A percentile compares a stretch with the other conserved stretches of the same genome.
Conservation (phyloP, 2,888 invertebrate genomes). For the Corbicula japonica region DNA sequence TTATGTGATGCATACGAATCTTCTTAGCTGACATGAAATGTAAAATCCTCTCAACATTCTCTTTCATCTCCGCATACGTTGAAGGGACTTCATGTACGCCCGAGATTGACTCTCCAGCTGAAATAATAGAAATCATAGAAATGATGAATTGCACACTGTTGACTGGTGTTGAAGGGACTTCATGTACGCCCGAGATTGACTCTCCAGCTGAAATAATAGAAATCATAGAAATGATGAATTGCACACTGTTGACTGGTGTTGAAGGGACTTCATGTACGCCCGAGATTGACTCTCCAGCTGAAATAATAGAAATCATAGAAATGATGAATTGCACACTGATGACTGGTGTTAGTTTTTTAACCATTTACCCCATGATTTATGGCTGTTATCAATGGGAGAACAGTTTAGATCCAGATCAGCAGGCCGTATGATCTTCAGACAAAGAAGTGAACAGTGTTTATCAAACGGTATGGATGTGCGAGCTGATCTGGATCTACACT, state of each 20-base stretch:
- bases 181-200: slow-evolving; percentile 82
- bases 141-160: too few species aligned
- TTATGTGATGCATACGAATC: slow-evolving; percentile 86
- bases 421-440: too few species aligned
- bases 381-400: too few species aligned
- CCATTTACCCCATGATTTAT: too few species aligned
- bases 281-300: slow-evolving; percentile 85
- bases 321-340: too few species aligned
- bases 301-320: slow-evolving; percentile 50
- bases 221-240: too few species aligned
- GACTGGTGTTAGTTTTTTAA: too few species aligned
- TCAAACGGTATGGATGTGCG: too few species aligned
- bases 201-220: slow-evolving; percentile 83
- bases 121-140: slow-evolving; percentile 50
- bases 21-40: slow-evolving; percentile 86
- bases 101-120: slow-evolving; percentile 85
- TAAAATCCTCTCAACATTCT: slow-evolving; percentile 86
- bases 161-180: slow-evolving; percentile 82
- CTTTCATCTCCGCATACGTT: slow-evolving; percentile 83
- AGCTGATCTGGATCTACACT: too few species aligned
- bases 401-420: too few species aligned
- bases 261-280: slow-evolving; percentile 84
- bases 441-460: too few species aligned
- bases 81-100: slow-evolving; percentile 84
- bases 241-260: too few species aligned